Evolutionary conservation across 2,797 vertebrate species (phyloP).

Genomic region (Microhierax caerulescens): DNA sequence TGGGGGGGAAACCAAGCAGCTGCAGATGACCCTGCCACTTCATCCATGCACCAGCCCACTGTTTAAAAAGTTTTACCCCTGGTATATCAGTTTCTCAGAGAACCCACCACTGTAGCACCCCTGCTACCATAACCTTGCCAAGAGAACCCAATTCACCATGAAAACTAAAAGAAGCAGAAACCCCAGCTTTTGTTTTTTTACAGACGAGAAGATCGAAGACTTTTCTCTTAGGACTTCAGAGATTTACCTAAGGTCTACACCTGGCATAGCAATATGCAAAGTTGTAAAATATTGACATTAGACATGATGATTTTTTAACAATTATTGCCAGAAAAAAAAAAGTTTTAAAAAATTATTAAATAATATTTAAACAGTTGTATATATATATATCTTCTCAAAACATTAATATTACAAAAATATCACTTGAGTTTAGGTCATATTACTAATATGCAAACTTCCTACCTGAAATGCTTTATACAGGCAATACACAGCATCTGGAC

Average conservation of each 20-base stretch:
- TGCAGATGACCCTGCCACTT: too few relatives aligned
- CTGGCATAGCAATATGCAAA: neutral
- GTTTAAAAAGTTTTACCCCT: too few relatives aligned
- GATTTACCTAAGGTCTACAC: neutral
- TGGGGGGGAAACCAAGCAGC: too few relatives aligned
- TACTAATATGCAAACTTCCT: conserved; percentile 32
- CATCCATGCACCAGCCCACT: too few relatives aligned
- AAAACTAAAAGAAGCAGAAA: neutral
- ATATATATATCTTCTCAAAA: neutral
- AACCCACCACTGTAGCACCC: neutral
- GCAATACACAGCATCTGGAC: conserved; percentile 19
- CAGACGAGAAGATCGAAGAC: neutral
- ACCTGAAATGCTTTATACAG: conserved; percentile 13
- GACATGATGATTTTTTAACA: neutral
- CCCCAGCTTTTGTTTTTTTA: neutral
- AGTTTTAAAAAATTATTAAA: neutral
- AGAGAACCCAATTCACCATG: neutral
- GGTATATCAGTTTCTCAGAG: neutral
- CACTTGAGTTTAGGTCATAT: neutral
- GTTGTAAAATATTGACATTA: neutral
- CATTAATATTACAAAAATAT: neutral
- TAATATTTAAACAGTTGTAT: neutral
- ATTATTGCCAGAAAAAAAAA: neutral
- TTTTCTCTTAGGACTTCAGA: neutral
- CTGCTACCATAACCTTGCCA: neutral